phyloP scores from a whole-genome alignment of 2,888 invertebrate species.

The Cryptocheilus praepositus region DNA sequence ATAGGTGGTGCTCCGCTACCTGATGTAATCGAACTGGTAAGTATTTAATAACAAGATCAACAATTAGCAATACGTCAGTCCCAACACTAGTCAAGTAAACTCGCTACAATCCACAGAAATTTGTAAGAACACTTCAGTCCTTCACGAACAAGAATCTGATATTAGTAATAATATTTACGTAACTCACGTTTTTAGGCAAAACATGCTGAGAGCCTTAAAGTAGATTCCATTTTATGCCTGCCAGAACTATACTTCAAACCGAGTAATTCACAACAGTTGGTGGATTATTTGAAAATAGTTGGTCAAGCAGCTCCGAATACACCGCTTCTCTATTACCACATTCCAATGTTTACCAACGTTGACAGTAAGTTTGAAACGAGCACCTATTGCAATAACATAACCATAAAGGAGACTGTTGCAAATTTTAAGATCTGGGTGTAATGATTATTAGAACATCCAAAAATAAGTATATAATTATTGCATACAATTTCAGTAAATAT shows the following conservation, averaged over 20 bases:
- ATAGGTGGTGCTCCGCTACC: conserved; percentile 83
- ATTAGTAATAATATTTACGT: not conserved
- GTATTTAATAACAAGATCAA: conserved; percentile 33
- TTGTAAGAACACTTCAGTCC: too few relatives aligned
- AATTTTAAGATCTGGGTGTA: not conserved
- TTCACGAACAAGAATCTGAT: not conserved
- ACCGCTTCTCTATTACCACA: conserved; percentile 90
- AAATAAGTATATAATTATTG: not conserved
- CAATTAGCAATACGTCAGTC: too few relatives aligned
- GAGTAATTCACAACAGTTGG: conserved; percentile 78
- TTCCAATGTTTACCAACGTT: conserved; percentile 84
- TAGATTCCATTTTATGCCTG: conserved; percentile 82
- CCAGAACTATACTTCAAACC: conserved; percentile 89
- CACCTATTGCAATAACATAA: not conserved
- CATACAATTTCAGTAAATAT: conserved; percentile 79
- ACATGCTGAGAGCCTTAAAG: conserved; percentile 81
- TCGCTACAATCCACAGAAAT: too few relatives aligned
- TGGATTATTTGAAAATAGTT: conserved; percentile 81
- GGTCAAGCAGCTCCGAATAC: conserved; percentile 83
- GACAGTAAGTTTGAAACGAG: conserved; percentile 78
- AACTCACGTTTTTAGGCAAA: conserved; percentile 76
- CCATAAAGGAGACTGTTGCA: not conserved
- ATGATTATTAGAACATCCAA: not conserved
- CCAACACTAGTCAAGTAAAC: too few relatives aligned
- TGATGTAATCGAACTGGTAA: conserved; percentile 82